phyloP scores from a whole-genome alignment of 2,797 vertebrate genomes.

The Darevskia nairensis region DNA sequence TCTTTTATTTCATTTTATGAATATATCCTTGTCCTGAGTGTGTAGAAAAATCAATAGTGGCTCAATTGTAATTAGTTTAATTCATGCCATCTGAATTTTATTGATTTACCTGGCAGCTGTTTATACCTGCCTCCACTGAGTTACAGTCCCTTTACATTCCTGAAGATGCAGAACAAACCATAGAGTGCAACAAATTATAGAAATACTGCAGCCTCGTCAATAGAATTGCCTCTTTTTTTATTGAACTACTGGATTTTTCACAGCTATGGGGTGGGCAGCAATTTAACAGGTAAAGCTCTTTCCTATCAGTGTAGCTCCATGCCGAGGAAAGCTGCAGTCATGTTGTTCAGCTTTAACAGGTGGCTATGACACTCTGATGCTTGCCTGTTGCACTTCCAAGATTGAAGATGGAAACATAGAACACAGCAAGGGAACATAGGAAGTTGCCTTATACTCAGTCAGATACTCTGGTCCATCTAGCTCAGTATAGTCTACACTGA shows the following conservation, averaged over 20 bases:
- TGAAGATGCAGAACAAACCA: background rate
- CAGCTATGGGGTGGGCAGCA: background rate
- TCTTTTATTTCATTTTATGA: slow-evolving; percentile 43
- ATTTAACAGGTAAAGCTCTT: background rate
- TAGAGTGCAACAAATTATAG: slow-evolving; percentile 11
- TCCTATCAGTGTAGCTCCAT: background rate
- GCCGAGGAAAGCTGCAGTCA: background rate
- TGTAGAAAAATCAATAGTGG: slow-evolving; percentile 66
- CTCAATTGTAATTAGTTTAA: slow-evolving; percentile 73
- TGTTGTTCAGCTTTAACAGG: background rate
- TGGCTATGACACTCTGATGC: background rate
- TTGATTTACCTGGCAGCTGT: slow-evolving; percentile 68
- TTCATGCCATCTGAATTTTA: slow-evolving; percentile 68
- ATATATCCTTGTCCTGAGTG: slow-evolving; percentile 54
- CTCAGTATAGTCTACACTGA: too few relatives aligned
- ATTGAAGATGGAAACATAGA: too few relatives aligned
- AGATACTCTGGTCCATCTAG: too few relatives aligned
- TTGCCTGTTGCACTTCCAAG: background rate
- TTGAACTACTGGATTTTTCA: background rate
- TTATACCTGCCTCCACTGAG: slow-evolving; percentile 66
- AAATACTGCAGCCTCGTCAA: slow-evolving; percentile 1
- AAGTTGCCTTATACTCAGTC: too few relatives aligned
- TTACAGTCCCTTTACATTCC: slow-evolving; percentile 62
- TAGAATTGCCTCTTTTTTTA: background rate
- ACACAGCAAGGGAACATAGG: too few relatives aligned